Base-by-base conservation (phyloP, 2,113 vertebrate genomes). In the Corvus hawaiiensis region DNA sequence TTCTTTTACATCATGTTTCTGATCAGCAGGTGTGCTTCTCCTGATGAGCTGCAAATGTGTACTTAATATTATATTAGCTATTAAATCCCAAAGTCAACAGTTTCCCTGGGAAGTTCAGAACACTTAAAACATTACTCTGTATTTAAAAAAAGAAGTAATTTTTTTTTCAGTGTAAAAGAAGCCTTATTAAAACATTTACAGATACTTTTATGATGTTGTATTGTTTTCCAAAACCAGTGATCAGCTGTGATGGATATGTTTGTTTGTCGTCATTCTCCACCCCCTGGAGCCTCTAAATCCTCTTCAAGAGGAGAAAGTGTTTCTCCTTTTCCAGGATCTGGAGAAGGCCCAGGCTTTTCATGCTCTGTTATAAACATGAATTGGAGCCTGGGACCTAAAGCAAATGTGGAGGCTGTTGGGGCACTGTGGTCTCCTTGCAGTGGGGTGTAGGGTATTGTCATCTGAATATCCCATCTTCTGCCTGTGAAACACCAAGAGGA, bases 11-110 rank as follows among this genome's bases (percentile, higher is more conserved):
- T 81, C 69, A 26, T 68, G 49, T 67, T 96, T 94, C 88, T 96
- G 93, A 86, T 90, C 96, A 92, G 97, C 22, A 35, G 93, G 92
- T 94, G 80, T 95, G 77, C 91, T 44, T 32, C 84, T 92, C 94
- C 95, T 82, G 87, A 93, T 92, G 89, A 93, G 86, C 76, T 90
- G 88, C 77, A 93, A 95, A 96, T 97, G 94, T 95, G 84, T 92
- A 94, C 71, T 96, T 97, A 94, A 96, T 96, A 94, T 88, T 91
- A 79, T 69, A 90, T 96, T 91, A 73, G 81, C 92, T 86, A 75
- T 84, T 96, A 93, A 84, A 90, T 94, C 86, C 90, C 90, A 96
- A 96, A 96, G 89, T 97, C 95, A 97, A 97, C 93, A 95, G 72
- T 91, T 91, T 81, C 87, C 95, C 93, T 91, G 84, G 86, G 63